Evolutionary conservation across 2,888 invertebrate genomes (phyloP).

Genomic region (Mimas tiliae): DNA sequence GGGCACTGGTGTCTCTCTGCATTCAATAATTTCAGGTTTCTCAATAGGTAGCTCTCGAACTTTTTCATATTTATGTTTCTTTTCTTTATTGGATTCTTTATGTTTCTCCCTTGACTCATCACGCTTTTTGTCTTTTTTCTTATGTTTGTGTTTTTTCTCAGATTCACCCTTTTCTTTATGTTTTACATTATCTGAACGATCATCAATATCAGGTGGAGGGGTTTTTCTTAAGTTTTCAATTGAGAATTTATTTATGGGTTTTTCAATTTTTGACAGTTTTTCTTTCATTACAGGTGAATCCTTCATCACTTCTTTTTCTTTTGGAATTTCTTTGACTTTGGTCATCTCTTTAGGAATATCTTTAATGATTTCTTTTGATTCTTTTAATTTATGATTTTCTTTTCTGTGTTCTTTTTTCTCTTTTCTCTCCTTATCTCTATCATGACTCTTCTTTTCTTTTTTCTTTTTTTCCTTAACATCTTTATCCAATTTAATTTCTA

Average conservation of each 20-base stretch:
- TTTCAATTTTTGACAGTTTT: slow-evolving; percentile 66
- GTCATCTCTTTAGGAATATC: slow-evolving; percentile 62
- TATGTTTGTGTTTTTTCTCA: slow-evolving; percentile 85
- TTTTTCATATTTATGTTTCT: slow-evolving; percentile 84
- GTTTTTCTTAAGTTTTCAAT: slow-evolving; percentile 79
- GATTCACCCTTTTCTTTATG: slow-evolving; percentile 80
- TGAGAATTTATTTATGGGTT: slow-evolving; percentile 75
- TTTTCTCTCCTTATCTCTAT: slow-evolving; percentile 86
- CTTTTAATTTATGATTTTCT: slow-evolving; percentile 80
- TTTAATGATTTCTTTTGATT: slow-evolving; percentile 70
- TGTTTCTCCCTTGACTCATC: slow-evolving; percentile 87
- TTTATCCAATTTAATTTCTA: slow-evolving; percentile 82
- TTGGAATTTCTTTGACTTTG: slow-evolving; percentile 64
- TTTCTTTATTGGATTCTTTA: slow-evolving; percentile 81
- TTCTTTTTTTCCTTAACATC: slow-evolving; percentile 84
- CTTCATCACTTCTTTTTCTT: slow-evolving; percentile 61
- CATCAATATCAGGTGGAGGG: slow-evolving; percentile 70
- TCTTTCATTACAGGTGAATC: slow-evolving; percentile 66
- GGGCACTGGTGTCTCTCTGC: slow-evolving; percentile 68
- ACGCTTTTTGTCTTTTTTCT: slow-evolving; percentile 87
- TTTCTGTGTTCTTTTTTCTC: slow-evolving; percentile 85
- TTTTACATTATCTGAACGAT: slow-evolving; percentile 67
- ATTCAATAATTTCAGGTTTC: slow-evolving; percentile 78
- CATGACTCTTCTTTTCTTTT: slow-evolving; percentile 87
- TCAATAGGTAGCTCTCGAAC: slow-evolving; percentile 75